Conservation (phyloP, 2,113 vertebrate genomes). For the Poicephalus gulielmi region DNA sequence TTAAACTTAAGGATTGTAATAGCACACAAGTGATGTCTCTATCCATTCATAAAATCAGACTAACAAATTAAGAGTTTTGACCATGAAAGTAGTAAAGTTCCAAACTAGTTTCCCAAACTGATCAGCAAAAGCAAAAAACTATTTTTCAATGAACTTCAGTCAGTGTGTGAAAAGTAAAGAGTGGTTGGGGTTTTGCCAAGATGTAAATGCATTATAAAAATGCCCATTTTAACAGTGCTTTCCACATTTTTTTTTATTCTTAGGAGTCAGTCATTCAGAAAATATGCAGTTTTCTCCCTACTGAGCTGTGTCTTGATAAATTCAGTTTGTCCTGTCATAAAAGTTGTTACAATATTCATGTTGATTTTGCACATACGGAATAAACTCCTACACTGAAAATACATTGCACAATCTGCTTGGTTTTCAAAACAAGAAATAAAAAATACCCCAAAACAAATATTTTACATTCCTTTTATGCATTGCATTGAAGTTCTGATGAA, state of each 20-base stretch:
- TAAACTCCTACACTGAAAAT: constrained; percentile 31
- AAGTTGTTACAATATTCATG: neutral
- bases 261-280: neutral
- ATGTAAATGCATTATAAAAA: neutral
- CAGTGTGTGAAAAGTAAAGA: neutral
- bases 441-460: constrained; percentile 58
- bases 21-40: neutral
- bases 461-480: constrained; percentile 61
- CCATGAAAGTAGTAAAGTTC: neutral
- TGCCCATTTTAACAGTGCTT: neutral
- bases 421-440: constrained; percentile 64
- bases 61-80: neutral
- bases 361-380: constrained; percentile 55
- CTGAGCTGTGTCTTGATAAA: neutral
- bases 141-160: neutral
- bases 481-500: constrained; percentile 42
- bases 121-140: neutral
- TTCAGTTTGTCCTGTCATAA: neutral
- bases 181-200: neutral
- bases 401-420: constrained; percentile 34
- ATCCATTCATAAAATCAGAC: neutral
- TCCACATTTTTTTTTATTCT: neutral
- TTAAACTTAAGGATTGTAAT: neutral
- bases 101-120: neutral
- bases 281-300: neutral